Percentiles rank a stretch among this genome's conserved stretches.
Evolutionary conservation across 2,113 vertebrate species (phyloP).

Genomic region (Psittacula cyanocephala): DNA sequence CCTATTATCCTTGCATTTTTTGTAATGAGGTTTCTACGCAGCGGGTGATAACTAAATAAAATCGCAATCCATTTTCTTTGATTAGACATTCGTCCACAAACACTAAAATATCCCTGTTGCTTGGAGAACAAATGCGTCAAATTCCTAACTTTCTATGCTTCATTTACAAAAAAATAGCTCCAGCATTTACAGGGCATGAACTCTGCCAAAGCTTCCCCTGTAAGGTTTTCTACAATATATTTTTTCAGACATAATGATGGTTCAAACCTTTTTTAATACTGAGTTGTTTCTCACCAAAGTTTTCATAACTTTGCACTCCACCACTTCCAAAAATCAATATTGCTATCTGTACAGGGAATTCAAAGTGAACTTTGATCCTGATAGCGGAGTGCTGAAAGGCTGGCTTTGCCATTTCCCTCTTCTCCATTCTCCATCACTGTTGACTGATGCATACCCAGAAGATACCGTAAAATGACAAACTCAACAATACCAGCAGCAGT

Average conservation of each 20-base stretch:
- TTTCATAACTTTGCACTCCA: background rate
- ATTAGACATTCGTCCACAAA: conserved; percentile 18
- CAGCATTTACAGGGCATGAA: background rate
- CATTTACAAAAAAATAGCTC: background rate
- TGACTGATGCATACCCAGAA: background rate
- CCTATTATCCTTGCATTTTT: conserved; percentile 53
- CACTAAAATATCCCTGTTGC: background rate
- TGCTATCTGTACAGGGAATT: background rate
- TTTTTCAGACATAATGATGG: background rate
- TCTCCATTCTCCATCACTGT: background rate
- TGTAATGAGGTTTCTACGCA: conserved; percentile 48
- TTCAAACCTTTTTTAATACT: background rate
- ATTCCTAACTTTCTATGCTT: conserved; percentile 3
- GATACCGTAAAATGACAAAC: background rate
- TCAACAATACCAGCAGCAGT: background rate
- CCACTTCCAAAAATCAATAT: background rate
- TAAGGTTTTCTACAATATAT: background rate
- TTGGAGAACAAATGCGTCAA: conserved; percentile 11
- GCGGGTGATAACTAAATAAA: conserved; percentile 63
- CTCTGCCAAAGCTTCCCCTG: background rate
- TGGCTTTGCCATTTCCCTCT: background rate
- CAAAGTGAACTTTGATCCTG: background rate
- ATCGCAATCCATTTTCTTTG: conserved; percentile 24
- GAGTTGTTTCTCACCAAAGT: background rate
- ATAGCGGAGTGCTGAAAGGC: background rate